Percentiles rank a stretch among this genome's conserved stretches.
These are phyloP conservation scores for Euzophera pinguis DNA, from an alignment of 2,888 invertebrate species.

Conservation along the genomic window DNA sequence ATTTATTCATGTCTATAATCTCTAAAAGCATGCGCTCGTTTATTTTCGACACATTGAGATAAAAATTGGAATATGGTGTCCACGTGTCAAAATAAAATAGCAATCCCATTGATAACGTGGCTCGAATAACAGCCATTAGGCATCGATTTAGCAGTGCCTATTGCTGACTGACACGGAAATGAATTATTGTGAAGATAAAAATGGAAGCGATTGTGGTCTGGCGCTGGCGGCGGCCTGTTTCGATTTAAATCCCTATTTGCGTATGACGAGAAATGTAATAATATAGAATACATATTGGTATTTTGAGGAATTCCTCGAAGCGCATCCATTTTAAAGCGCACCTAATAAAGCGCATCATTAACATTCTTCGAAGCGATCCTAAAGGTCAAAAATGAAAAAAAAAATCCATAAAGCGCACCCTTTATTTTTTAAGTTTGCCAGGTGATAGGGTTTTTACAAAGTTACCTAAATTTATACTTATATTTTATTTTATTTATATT, in stretches of 20 bases:
- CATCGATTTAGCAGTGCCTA: slow-evolving; percentile 10
- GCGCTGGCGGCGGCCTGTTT: neutral
- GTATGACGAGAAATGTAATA: neutral
- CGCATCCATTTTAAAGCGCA: no score
- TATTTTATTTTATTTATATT: no score
- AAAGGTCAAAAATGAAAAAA: no score
- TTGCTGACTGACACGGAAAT: slow-evolving; percentile 12
- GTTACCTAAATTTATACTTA: no score
- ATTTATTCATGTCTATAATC: neutral
- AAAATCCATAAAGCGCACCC: no score
- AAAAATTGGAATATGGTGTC: slow-evolving; percentile 15
- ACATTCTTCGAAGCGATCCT: no score
- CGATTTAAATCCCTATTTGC: neutral
- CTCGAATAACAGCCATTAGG: slow-evolving; percentile 8
- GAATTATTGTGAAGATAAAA: slow-evolving; percentile 12
- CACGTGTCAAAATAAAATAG: slow-evolving; percentile 22
- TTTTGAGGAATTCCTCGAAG: no score
- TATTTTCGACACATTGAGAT: neutral
- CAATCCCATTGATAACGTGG: slow-evolving; percentile 20
- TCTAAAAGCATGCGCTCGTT: neutral
- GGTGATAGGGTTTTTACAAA: no score
- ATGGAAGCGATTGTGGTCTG: slow-evolving; percentile 7
- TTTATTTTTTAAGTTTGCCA: no score
- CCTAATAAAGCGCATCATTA: no score
- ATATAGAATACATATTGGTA: no score